These are phyloP conservation scores for Tamandua tetradactyla DNA, from an alignment of 2,797 vertebrate genomes.

Conservation along the genomic window DNA sequence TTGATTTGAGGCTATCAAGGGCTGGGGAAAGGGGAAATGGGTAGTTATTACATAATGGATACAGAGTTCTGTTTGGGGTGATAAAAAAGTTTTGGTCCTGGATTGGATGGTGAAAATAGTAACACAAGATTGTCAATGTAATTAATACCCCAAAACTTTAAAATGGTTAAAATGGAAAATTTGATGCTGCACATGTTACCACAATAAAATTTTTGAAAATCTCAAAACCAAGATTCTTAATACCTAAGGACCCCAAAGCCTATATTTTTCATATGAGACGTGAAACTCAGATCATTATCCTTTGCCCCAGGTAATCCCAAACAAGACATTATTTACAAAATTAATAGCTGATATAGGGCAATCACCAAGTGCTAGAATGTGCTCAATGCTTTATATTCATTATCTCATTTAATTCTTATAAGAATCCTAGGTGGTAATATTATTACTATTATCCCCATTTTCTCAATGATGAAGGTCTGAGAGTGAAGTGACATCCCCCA, in stretches of 20 bases:
- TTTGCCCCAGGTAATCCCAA: constrained; percentile 4
- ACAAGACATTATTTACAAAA: neutral
- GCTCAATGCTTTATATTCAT: neutral
- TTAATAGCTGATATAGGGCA: neutral
- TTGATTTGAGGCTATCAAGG: too few species aligned
- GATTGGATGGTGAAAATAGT: too few species aligned
- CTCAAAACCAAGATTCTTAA: neutral
- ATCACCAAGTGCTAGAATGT: neutral
- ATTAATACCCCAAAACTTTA: too few species aligned
- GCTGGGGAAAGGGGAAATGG: too few species aligned
- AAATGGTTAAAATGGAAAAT: too few species aligned
- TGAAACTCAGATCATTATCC: neutral
- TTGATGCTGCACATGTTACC: too few species aligned
- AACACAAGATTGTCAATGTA: too few species aligned
- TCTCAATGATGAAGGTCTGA: constrained; percentile 22
- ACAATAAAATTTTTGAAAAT: neutral
- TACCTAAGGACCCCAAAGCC: neutral
- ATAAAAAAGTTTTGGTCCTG: too few species aligned
- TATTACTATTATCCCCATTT: constrained; percentile 24
- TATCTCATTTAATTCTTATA: neutral
- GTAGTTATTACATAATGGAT: too few species aligned
- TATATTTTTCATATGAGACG: neutral
- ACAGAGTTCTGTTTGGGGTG: too few species aligned
- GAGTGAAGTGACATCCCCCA: constrained; percentile 19
- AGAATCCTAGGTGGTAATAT: neutral